These are phyloP conservation scores for Megaptera novaeangliae DNA, from an alignment of 2,113 vertebrate genomes.

Conservation along the genomic window DNA sequence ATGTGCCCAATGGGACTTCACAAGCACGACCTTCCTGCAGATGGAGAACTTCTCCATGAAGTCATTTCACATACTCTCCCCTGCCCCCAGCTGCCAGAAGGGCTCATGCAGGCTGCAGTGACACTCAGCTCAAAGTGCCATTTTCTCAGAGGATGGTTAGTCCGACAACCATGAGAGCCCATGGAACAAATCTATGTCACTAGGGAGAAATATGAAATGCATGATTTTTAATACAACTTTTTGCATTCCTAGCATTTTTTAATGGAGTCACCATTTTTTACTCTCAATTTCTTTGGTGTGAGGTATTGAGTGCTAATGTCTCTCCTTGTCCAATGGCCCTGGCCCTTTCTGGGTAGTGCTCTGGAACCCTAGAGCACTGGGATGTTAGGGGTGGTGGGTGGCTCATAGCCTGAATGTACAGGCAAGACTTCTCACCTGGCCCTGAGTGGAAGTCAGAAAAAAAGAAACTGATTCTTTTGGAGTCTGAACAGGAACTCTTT, in stretches of 20 bases:
- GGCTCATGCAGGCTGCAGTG: background rate
- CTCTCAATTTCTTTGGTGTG: background rate
- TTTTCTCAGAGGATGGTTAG: background rate
- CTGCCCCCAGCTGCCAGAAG: background rate
- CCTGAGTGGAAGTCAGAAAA: background rate
- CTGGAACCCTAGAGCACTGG: background rate
- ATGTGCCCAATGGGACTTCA: background rate
- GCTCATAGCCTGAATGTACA: background rate
- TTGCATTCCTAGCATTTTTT: background rate
- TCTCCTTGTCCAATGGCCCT: background rate
- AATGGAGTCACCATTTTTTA: background rate
- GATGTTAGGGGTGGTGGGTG: rapidly evolving
- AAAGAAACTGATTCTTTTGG: background rate
- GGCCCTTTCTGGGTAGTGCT: background rate
- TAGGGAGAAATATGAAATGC: background rate
- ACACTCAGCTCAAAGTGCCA: background rate
- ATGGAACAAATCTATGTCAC: background rate
- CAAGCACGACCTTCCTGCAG: background rate
- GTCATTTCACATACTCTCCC: background rate
- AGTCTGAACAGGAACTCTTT: background rate
- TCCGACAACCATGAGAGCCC: background rate
- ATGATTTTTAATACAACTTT: background rate
- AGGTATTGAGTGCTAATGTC: background rate
- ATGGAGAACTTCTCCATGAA: background rate
- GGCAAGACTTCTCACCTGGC: background rate